Evolutionary conservation across 23 tunicate species (phyloP).

Genomic region (Clavelina lepadiformis): DNA sequence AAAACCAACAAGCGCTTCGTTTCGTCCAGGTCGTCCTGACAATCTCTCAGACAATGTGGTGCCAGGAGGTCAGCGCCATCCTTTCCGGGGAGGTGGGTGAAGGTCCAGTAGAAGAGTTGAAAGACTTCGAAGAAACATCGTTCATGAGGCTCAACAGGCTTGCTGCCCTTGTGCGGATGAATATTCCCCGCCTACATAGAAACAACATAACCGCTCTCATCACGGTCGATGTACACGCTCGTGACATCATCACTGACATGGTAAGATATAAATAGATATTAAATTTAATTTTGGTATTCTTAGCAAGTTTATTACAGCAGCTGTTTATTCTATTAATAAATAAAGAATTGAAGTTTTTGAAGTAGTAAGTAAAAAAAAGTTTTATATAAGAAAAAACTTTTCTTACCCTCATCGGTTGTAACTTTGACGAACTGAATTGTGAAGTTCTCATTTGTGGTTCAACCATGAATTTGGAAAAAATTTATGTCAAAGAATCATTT

Average conservation of each 20-base stretch:
- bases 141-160: constrained; percentile 80
- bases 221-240: constrained; percentile 97
- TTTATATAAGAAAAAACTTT: too few relatives aligned
- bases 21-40: constrained; percentile 94
- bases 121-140: constrained; percentile 48
- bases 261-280: constrained; percentile 17
- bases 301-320: too few relatives aligned
- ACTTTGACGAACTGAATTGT: too few relatives aligned
- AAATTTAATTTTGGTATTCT: not conserved
- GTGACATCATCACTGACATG: constrained; percentile 97
- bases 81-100: constrained; percentile 19
- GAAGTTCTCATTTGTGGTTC: too few relatives aligned
- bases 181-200: constrained; percentile 79
- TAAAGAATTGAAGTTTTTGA: not conserved
- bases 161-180: constrained; percentile 93
- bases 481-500: too few relatives aligned
- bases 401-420: too few relatives aligned
- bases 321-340: too few relatives aligned
- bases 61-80: constrained; percentile 76
- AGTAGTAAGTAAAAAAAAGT: not conserved
- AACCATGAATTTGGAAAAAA: too few relatives aligned
- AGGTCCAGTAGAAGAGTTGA: constrained; percentile 28
- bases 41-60: constrained; percentile 98
- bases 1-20: too few relatives aligned
- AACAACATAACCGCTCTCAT: constrained; percentile 95